Percentiles rank a stretch among this genome's conserved stretches.
These are phyloP conservation scores for Heliothis subflexa DNA, from an alignment of 1,140 invertebrate species.

Conservation along the genomic window DNA sequence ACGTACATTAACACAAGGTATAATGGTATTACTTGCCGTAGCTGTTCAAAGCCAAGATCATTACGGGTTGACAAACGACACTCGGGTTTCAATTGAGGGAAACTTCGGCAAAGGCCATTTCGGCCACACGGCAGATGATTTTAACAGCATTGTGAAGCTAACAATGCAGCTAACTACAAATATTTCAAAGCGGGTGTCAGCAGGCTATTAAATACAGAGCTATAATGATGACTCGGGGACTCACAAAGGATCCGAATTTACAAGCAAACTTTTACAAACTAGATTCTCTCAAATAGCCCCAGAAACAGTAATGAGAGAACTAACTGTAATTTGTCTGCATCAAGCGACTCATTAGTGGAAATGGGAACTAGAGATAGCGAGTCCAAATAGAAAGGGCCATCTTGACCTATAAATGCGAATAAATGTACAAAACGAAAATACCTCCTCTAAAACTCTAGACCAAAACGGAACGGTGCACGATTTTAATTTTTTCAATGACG, in stretches of 20 bases:
- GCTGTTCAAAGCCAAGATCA: slow-evolving; percentile 50
- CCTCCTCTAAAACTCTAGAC: not conserved
- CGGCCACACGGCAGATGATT: slow-evolving; percentile 51
- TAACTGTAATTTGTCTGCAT: slow-evolving; percentile 34
- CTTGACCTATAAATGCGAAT: slow-evolving; percentile 21
- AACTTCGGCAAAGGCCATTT: slow-evolving; percentile 54
- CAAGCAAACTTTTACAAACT: slow-evolving; percentile 34
- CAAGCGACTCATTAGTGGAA: slow-evolving; percentile 34
- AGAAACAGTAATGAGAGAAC: slow-evolving; percentile 22
- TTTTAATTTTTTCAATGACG: not conserved
- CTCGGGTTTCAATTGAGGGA: slow-evolving; percentile 48
- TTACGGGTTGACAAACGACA: slow-evolving; percentile 56
- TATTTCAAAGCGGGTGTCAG: slow-evolving; percentile 7
- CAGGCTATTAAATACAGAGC: slow-evolving; percentile 23
- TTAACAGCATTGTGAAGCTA: slow-evolving; percentile 55
- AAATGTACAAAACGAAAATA: slow-evolving; percentile 4
- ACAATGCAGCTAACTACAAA: slow-evolving; percentile 47
- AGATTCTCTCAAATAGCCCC: slow-evolving; percentile 4
- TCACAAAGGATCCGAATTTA: slow-evolving; percentile 22
- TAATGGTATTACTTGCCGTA: slow-evolving; percentile 47
- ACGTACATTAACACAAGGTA: slow-evolving; percentile 29
- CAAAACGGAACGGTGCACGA: not conserved
- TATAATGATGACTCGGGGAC: slow-evolving; percentile 8
- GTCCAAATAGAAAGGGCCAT: slow-evolving; percentile 7
- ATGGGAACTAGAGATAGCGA: slow-evolving; percentile 21